These are phyloP conservation scores for Grammatotria lemairii DNA, from an alignment of 2,113 vertebrate genomes.

Conservation along the genomic window DNA sequence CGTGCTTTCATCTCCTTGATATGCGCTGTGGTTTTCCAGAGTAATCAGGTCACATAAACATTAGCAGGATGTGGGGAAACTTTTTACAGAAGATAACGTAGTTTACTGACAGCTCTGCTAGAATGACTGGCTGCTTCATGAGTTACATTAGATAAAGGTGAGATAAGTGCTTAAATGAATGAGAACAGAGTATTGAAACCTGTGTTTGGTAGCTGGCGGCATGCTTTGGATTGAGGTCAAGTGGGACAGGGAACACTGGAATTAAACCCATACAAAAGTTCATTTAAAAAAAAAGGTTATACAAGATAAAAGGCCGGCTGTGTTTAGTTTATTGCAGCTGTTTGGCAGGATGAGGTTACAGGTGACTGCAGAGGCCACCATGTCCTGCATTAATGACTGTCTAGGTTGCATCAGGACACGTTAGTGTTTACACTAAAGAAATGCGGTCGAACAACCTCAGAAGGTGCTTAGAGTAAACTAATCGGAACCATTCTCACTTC, in stretches of 20 bases:
- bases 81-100: not conserved
- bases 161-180: not conserved
- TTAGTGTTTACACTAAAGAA: not conserved
- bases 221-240: not conserved
- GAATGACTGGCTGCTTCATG: not conserved
- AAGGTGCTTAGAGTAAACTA: not conserved
- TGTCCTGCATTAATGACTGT: not conserved
- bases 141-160: not conserved
- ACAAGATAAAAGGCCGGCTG: not conserved
- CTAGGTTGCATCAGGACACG: not conserved
- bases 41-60: not conserved
- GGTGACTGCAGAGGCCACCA: rapidly evolving
- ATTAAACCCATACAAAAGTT: not conserved
- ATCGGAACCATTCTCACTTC: not conserved
- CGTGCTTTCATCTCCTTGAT: not conserved
- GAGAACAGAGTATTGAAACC: not conserved
- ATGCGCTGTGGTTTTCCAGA: not conserved
- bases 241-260: not conserved
- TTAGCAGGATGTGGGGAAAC: not conserved
- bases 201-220: not conserved
- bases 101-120: not conserved
- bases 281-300: not conserved
- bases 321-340: not conserved
- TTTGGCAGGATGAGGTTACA: not conserved
- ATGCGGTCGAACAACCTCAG: not conserved